Evolutionary conservation across 1,140 invertebrate genomes (phyloP).

Genomic region (Zaprionus kolodkinae): DNA sequence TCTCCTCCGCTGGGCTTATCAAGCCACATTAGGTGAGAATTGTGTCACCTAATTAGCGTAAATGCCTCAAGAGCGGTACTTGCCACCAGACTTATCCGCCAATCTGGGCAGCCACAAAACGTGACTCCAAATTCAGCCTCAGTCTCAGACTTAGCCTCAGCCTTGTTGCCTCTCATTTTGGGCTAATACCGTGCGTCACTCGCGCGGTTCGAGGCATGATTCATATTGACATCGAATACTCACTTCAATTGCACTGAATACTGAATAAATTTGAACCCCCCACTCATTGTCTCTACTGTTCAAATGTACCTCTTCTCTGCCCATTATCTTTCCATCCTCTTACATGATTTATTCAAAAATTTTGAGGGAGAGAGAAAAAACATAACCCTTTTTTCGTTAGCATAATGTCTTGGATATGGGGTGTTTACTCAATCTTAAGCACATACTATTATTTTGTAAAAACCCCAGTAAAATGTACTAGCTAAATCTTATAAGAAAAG

Average conservation of each 20-base stretch:
- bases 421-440: slow-evolving; percentile 1
- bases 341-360: slow-evolving; percentile 21
- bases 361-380: not conserved
- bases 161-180: slow-evolving; percentile 23
- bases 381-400: not conserved
- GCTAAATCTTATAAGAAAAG: not conserved
- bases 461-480: not conserved
- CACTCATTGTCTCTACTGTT: not conserved
- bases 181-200: slow-evolving; percentile 49
- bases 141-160: slow-evolving; percentile 3
- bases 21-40: slow-evolving; percentile 83
- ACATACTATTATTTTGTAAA: not conserved
- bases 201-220: slow-evolving; percentile 38
- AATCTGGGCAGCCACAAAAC: slow-evolving; percentile 71
- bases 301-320: too few relatives aligned
- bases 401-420: slow-evolving; percentile 16
- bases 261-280: not conserved
- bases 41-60: slow-evolving; percentile 84
- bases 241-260: slow-evolving; percentile 6
- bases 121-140: slow-evolving; percentile 51
- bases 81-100: slow-evolving; percentile 62
- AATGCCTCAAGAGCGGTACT: slow-evolving; percentile 75
- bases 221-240: slow-evolving; percentile 34
- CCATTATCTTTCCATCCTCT: not conserved
- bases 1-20: slow-evolving; percentile 66